Evolutionary conservation across 1,140 invertebrate species (phyloP), one percentile per base, ranked within the genome.

Genomic region (Drosophila kurseongensis): DNA sequence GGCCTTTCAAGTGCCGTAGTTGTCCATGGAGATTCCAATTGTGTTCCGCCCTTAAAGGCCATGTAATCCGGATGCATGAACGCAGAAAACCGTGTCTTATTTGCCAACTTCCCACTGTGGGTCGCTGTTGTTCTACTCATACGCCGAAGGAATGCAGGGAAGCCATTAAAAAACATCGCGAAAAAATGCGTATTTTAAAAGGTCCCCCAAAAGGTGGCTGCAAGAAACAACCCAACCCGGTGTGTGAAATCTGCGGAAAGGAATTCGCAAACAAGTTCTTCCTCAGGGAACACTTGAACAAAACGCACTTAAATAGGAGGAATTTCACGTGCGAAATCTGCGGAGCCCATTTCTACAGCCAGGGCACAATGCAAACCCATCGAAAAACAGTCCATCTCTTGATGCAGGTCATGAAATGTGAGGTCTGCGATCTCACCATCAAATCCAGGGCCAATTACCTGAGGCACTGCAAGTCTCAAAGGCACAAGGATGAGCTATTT

Each of bases 251-350:
- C 5, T 78, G 75, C n/a, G 14, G 44, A 10, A 45, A 5, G 8
- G 32, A 41, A 5, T 78, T 57, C 5, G 1, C 4, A 5, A 71
- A 38, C 9, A 14, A 9, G 0, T 63, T 54, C 16, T 18, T 54
- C 5, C 54, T 71, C 0, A 42, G 44, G 1, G 40, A 54, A 8
- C 75, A 78, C 29, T 1, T 73, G 5, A 66, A 73, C 14, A 44
- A n/a, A 0, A 42, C 58, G 9, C 76, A 79, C 8, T 10, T 79
- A 6, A 35, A 79, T 5, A 42, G 35, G 9, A 32, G 12, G 2
- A 73, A 79, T 38, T 75, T 62, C 13, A 54, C 38, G 4, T 79
- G 77, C 18, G 61, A 79, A 8, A 51, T 57, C 0, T 79, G 77
- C 29, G 77, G 77, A 29, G 45, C 47, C 6, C 13, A 13, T 0